Evolutionary conservation across 1,140 invertebrate species (phyloP).

Genomic region (Platorchestia sp.): DNA sequence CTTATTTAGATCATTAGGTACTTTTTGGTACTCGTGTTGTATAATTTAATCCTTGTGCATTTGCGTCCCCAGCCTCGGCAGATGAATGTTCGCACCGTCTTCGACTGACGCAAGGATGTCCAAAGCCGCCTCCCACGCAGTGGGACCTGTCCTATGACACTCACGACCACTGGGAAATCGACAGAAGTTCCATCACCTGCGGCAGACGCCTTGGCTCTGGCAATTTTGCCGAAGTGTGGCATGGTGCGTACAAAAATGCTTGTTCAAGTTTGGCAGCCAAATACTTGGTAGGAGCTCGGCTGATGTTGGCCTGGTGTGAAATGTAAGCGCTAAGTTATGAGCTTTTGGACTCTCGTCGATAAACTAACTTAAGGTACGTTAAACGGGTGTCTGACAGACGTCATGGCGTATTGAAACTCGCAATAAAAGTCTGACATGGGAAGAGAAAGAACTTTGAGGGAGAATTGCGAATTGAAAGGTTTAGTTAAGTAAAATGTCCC

Average conservation of each 20-base stretch:
- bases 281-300: neutral
- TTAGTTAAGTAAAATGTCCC: neutral
- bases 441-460: neutral
- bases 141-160: conserved; percentile 95
- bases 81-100: neutral
- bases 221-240: conserved; percentile 98
- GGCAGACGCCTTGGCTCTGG: conserved; percentile 91
- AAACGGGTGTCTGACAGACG: neutral
- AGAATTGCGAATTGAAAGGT: neutral
- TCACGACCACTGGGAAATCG: conserved; percentile 96
- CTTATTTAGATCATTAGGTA: too few relatives aligned
- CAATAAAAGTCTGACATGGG: neutral
- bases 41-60: too few relatives aligned
- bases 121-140: conserved; percentile 92
- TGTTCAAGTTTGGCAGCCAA: neutral
- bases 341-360: neutral
- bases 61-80: neutral
- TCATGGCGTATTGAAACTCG: neutral
- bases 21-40: too few relatives aligned
- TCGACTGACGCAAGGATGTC: conserved; percentile 85
- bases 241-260: conserved; percentile 76
- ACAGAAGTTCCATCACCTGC: conserved; percentile 83
- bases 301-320: neutral
- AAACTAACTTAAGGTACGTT: neutral
- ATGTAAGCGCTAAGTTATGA: neutral